Evolutionary conservation across 2,888 invertebrate genomes (phyloP), one percentile per base, ranked within the genome.

Genomic region (Nymphalis polychloros): DNA sequence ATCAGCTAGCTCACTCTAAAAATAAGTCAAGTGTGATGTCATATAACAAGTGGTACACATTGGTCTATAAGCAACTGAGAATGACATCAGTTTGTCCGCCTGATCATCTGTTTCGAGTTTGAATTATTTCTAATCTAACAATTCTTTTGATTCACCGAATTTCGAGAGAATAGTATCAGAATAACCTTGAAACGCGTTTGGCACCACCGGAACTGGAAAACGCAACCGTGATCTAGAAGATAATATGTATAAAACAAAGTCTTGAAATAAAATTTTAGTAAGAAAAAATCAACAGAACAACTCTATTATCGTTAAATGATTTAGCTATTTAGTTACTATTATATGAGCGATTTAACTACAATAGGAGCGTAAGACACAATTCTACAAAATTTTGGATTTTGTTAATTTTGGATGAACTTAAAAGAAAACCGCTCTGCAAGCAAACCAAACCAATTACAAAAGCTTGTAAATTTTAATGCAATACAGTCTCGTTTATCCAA

Each of bases 11-110:
- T 71, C 50, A 64, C 60, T 55, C 68, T 85, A 88, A 89, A 87
- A 86, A 89, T 90, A 90, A 85, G 83, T 82, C 77, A 80, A 77
- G 81, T 89, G 89, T 91, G 91, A 91, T 90, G 91, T 91, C 90
- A 91, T 87, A 82, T 86, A 86, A 84, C 78, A 77, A 79, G 84
- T 87, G 87, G 87, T 89, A 88, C 90, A 88, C 87, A 88, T 82
- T 71, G 81, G 78, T 78, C 76, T 78, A 87, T 85, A 86, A 87
- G 86, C 84, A 85, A 84, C 80, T 75, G 82, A 79, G 82, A 87
- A 89, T 90, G 91, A 90, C 91, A 91, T 91, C 90, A 91, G 88
- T 83, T 72, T 76, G 74, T 79, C 81, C 77, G 81, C 80, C 77
- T 83, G 79, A 84, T 85, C 85, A 84, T 87, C 82, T 84, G 85